Conservation (phyloP, 2,113 vertebrate genomes). For the Alexandromys fortis region DNA sequence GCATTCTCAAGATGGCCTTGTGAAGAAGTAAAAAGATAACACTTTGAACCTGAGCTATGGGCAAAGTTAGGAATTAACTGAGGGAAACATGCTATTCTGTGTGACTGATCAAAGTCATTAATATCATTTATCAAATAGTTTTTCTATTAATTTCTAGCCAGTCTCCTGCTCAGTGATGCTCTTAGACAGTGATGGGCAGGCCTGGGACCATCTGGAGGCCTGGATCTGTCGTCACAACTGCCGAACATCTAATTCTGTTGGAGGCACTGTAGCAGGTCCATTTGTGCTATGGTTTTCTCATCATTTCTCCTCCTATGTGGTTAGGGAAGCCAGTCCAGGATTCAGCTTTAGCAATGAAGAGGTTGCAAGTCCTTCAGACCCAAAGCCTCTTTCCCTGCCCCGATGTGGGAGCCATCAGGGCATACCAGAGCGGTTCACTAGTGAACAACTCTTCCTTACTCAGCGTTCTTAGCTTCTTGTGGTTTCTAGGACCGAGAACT, state of each 20-base stretch:
- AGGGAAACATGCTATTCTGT: background rate
- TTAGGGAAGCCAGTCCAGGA: background rate
- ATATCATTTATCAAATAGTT: background rate
- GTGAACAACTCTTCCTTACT: too few relatives aligned
- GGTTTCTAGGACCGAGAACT: background rate
- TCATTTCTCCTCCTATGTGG: background rate
- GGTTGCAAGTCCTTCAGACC: background rate
- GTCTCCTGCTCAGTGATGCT: background rate
- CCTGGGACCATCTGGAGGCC: too few relatives aligned
- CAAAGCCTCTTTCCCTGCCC: background rate
- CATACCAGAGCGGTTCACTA: background rate
- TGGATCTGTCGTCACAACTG: background rate
- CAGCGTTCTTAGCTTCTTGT: background rate
- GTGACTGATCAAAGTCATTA: background rate
- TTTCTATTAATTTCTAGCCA: background rate
- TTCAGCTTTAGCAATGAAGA: background rate
- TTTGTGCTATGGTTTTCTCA: background rate
- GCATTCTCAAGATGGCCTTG: background rate
- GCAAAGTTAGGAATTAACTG: background rate
- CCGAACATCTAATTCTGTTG: background rate
- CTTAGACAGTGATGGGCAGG: background rate
- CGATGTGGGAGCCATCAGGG: background rate
- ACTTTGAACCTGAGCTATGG: background rate
- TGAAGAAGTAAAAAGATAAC: background rate
- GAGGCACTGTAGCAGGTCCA: background rate